Evolutionary conservation across 2,888 invertebrate genomes (phyloP), one percentile per base, ranked within the genome.

Genomic region (Tetragonula carbonaria): DNA sequence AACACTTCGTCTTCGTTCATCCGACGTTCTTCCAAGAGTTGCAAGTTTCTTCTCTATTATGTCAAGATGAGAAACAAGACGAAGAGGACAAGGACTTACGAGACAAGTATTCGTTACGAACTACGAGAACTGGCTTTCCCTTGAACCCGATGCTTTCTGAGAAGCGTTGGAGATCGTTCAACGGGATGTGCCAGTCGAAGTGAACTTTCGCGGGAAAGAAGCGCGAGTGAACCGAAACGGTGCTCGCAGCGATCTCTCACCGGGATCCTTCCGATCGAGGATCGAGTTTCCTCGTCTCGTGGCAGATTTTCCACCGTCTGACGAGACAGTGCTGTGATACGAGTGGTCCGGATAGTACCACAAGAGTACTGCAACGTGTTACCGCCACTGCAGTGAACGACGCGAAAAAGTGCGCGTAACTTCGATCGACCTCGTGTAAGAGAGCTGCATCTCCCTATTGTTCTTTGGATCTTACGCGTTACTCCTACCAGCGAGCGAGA

Each of bases 361-460:
- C 38, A 63, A 74, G 57, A 62, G 66, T 75, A 78, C 85, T 72
- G 86, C 84, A 84, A 77, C 80, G 85, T 78, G 78, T 80, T 82
- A 80, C 63, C 84, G 81, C 72, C 82, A 85, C 82, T 90, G 90
- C 89, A 84, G 82, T 71, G 88, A 88, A 84, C 87, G 85, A 82
- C 87, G 85, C 87, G 84, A 84, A 87, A 88, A 90, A 88, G 89
- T 90, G 90, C 84, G 87, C 90, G 81, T 74, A 78, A 84, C 78
- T 70, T 78, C 73, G 79, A 72, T 78, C 74, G 65, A 67, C 28
- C 62, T 59, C 59, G 68, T 59, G 55, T 4, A 45, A 28, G 57
- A 67, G 28, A 28, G 1, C 67, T 63, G 67, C 78, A n/a, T 21
- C 66, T 23, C 67, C 0, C 8, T 45, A 21, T 33, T 59, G 59